These are phyloP conservation scores for Otolemur crassicaudatus DNA, from an alignment of 2,797 vertebrate genomes.

Conservation along the genomic window DNA sequence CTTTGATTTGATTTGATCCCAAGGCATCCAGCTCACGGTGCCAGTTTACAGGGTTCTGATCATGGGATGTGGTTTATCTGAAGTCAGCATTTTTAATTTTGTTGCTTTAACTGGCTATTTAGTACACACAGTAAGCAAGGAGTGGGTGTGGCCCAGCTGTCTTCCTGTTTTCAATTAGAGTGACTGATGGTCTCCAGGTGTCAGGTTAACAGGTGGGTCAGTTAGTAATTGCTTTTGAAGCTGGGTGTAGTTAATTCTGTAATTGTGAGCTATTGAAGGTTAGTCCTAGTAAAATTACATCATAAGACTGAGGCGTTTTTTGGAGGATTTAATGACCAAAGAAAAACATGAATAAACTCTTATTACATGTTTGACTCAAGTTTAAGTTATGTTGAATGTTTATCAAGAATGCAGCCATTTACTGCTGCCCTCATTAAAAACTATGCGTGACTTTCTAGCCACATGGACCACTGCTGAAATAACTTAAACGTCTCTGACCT, in stretches of 20 bases:
- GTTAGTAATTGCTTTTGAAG: slow-evolving; percentile 44
- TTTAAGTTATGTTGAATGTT: slow-evolving; percentile 3
- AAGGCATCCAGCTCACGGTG: neutral
- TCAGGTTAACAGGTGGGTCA: slow-evolving; percentile 1
- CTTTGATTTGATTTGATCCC: neutral
- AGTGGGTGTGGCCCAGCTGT: neutral
- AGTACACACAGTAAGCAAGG: neutral
- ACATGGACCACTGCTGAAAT: neutral
- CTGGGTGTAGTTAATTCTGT: neutral
- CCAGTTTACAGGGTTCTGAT: neutral
- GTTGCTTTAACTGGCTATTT: neutral
- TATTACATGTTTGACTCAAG: slow-evolving; percentile 15
- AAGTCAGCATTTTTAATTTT: slow-evolving; percentile 9
- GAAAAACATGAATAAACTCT: slow-evolving; percentile 38
- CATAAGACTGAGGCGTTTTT: slow-evolving; percentile 6
- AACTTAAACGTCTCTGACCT: neutral
- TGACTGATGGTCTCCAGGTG: neutral
- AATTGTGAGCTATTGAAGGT: slow-evolving; percentile 26
- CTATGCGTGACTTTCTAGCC: neutral
- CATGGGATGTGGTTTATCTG: neutral
- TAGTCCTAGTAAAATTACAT: slow-evolving; percentile 41
- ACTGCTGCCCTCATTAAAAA: neutral
- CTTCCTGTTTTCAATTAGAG: neutral
- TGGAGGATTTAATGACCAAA: slow-evolving; percentile 20
- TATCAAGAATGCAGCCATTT: neutral